phyloP scores from a whole-genome alignment of 2,113 vertebrate genomes.

The Rhombomys opimus region DNA sequence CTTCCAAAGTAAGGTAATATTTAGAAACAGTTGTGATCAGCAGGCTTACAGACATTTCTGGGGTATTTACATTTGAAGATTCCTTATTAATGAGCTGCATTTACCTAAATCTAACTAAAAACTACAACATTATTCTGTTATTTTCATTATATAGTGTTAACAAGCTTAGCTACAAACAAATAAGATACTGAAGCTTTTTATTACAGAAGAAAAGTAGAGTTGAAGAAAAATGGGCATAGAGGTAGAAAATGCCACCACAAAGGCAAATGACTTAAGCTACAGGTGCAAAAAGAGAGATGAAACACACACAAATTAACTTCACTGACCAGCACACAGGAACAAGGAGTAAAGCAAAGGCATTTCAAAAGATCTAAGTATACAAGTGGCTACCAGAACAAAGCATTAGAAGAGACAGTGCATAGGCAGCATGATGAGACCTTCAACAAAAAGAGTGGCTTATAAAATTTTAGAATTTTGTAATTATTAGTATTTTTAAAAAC shows the following conservation, averaged over 20 bases:
- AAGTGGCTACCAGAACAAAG: background rate
- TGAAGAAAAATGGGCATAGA: background rate
- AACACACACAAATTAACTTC: background rate
- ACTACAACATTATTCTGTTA: slow-evolving; percentile 80
- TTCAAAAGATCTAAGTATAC: background rate
- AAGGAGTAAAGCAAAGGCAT: background rate
- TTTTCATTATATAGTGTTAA: slow-evolving; percentile 85
- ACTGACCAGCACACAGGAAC: too few relatives aligned
- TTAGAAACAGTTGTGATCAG: slow-evolving; percentile 76
- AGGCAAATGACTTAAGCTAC: background rate
- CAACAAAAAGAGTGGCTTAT: background rate
- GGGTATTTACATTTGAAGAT: slow-evolving; percentile 79
- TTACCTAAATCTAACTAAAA: slow-evolving; percentile 83
- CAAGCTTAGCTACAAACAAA: slow-evolving; percentile 82
- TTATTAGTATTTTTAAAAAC: slow-evolving; percentile 40
- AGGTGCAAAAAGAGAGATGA: background rate
- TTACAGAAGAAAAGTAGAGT: background rate
- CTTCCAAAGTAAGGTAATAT: slow-evolving; percentile 77
- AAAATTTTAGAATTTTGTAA: slow-evolving; percentile 21
- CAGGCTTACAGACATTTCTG: slow-evolving; percentile 77
- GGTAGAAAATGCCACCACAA: background rate
- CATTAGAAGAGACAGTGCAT: background rate
- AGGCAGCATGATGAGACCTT: background rate
- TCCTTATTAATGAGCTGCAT: slow-evolving; percentile 83
- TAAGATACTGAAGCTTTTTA: slow-evolving; percentile 83